phyloP scores from a whole-genome alignment of 2,113 vertebrate species.

The Vicugna pacos region DNA sequence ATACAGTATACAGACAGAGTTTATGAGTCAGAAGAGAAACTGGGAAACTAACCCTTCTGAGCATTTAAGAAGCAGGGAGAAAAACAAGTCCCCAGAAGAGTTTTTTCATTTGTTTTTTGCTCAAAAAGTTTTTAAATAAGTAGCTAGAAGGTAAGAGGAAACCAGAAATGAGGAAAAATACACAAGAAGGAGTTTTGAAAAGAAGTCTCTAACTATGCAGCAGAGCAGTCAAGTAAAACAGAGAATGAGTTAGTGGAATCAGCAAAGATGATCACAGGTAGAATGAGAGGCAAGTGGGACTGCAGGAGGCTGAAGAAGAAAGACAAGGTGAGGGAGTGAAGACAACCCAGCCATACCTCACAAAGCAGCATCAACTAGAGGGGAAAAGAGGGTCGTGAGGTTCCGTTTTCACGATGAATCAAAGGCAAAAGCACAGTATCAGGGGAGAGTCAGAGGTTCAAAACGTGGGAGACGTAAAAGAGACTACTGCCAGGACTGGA shows the following conservation, averaged over 20 bases:
- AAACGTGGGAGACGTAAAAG: not conserved
- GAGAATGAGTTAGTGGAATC: not conserved
- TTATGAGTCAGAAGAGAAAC: constrained; percentile 1
- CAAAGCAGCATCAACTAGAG: not conserved
- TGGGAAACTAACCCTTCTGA: not conserved
- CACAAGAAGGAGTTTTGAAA: not conserved
- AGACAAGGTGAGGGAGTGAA: not conserved
- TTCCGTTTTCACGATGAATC: not conserved
- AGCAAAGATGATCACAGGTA: not conserved
- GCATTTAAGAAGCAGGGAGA: not conserved
- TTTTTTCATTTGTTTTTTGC: not conserved
- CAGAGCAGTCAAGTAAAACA: not conserved
- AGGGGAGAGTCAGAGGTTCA: not conserved
- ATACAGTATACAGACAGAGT: not conserved
- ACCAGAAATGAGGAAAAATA: not conserved
- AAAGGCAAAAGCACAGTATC: not conserved
- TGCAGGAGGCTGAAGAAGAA: not conserved
- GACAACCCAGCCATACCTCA: not conserved
- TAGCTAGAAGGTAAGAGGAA: not conserved
- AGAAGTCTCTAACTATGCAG: not conserved
- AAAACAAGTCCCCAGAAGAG: not conserved
- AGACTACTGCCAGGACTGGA: not conserved
- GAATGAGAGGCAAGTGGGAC: not conserved
- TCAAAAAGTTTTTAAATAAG: not conserved
- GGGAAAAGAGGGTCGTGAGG: not conserved